Base-by-base conservation (phyloP, 2,888 invertebrate genomes). In the Cordilura impudica region DNA sequence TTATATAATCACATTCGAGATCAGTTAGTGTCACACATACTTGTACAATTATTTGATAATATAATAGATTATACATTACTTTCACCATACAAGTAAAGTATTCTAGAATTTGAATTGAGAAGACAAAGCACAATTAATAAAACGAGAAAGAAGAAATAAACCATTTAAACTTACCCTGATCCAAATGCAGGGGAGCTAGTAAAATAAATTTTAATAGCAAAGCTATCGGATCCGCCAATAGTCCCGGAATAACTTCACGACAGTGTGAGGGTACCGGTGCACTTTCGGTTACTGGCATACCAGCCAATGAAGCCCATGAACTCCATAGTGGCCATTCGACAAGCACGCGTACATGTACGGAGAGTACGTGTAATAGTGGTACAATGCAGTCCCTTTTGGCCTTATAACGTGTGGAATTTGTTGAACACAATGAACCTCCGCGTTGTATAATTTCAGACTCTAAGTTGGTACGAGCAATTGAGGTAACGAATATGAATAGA, bases 391-490 rank as follows among this genome's bases (percentile, higher is more conserved):
- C 95, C 73, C 95, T 92, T 86, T 95, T 94, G 47, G 95, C 94
- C 86, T 94, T 93, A 85, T 94, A 93, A 2, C 94, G 91, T 21
- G 94, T 92, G 84, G 93, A 91, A 82, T 91, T 90, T 26, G 90
- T 89, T 0, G 91, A 87, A 82, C 91, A 91, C 10, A 97, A 91
- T n/a, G 93, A 92, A 8, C 97, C 97, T n/a, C 96, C 96, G 51
- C 96, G 92, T 89, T 97, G 96, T 78, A 97, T 94, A 53, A 98
- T 92, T 90, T 98, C 98, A 74, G 97, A 93, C 91, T 98, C 98
- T 75, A 98, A 92, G 91, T 98, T 98, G 60, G 96, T 97, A 83
- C 98, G 93, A 58, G 95, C 96, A 79, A 97, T 94, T 0, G 96
- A 97, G 77, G 95, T 95, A 78, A 97, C 96, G 90, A 97, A 97